Conservation (phyloP, 2,113 vertebrate genomes). For the Sebastes fasciatus region DNA sequence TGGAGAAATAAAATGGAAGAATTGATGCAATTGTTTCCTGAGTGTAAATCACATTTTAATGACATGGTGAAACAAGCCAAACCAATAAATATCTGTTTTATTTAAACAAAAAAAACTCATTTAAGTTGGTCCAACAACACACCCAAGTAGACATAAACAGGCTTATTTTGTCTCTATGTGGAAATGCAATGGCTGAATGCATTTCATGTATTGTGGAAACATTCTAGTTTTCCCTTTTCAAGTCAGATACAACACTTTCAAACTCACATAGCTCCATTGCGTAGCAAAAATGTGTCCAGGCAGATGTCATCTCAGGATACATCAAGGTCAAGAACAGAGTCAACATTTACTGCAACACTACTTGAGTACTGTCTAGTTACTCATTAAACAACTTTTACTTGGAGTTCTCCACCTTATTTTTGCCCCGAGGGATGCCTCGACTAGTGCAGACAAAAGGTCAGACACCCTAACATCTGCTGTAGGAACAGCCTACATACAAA, state of each 20-base stretch:
- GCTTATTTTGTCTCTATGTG: neutral
- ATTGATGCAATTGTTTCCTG: slow-evolving; percentile 17
- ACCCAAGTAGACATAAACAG: neutral
- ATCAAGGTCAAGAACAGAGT: neutral
- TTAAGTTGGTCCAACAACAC: neutral
- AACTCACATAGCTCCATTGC: neutral
- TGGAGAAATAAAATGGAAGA: slow-evolving; percentile 16
- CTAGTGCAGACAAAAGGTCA: slow-evolving; percentile 27
- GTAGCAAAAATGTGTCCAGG: neutral
- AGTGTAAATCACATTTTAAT: slow-evolving; percentile 40
- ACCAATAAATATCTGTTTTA: neutral
- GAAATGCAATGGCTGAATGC: neutral
- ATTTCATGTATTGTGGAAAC: neutral
- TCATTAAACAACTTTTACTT: neutral
- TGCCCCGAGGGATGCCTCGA: neutral
- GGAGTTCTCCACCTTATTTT: neutral
- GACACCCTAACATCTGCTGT: slow-evolving; percentile 42
- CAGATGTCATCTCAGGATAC: neutral
- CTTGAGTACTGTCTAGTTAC: neutral
- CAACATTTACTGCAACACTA: neutral
- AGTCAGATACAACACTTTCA: neutral
- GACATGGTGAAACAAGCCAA: neutral
- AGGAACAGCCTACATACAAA: neutral
- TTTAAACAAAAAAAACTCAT: slow-evolving; percentile 27
- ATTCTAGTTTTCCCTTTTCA: neutral